Evolutionary conservation across 2,888 invertebrate species (phyloP), one percentile per base, ranked within the genome.

Genomic region (Scaeva pyrastri): DNA sequence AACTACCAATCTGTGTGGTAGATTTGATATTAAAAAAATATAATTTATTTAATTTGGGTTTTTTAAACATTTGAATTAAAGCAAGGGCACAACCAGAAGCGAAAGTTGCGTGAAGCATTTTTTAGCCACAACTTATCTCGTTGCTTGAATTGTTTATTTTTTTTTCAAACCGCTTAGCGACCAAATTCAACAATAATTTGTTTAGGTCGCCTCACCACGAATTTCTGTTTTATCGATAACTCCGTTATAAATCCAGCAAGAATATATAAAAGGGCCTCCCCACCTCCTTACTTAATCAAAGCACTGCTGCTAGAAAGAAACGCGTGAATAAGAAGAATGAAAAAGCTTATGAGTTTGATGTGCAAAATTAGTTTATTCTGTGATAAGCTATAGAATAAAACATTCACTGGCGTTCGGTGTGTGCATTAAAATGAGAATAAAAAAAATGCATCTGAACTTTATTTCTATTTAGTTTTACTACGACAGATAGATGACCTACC

Each of bases 341-440:
- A 66, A 66, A 5, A 48, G 66, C 66, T 31, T 48, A 19, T 14
- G 5, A 66, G 48, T 64, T 64, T 19, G 66, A 48, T 66, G 66
- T 48, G 19, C 45, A 19, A 48, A 66, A 19, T 48, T 48, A 36
- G 31, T 31, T 5, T 8, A 31, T 31, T 31, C 6, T 45, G 45
- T 55, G 55, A 55, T 23, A 26, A 26, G 55, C 12, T 55, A 12
- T 14, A n/a, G n/a, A n/a, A n/a, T n/a, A n/a, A n/a, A 21, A 21
- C 21, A 19, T 31, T 21, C 21, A 55, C 19, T 19, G 16, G 16
- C 48, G 7, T 7, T 48, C 19, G 19, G 8, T 48, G 48, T 48
- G 55, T 26, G 14, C 14, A 26, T 26, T 23, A 19, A 55, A 55
- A 55, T 26, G 5, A 26, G 55, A 55, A 55, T 14, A 55, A 55